Base-by-base conservation (phyloP, 2,113 vertebrate species). In the Argyrosomus japonicus region DNA sequence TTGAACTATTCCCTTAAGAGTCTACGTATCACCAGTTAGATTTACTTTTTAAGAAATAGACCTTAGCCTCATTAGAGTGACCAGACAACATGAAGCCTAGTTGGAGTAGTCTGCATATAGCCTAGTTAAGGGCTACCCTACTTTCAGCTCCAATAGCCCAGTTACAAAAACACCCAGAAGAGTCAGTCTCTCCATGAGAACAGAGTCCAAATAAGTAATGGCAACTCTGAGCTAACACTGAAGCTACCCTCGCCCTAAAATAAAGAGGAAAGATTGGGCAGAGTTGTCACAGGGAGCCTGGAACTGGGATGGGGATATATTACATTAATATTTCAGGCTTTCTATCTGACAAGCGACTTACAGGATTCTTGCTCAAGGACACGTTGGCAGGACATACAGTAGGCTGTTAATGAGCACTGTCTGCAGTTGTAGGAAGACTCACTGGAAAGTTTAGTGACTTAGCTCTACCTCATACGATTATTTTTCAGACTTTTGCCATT, bases 141-240 rank as follows among this genome's bases (percentile, higher is more conserved):
- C 87, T 93, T 94, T 84, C 54, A 84, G 90, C 91, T 89, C 77
- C 86, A 83, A 64, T 88, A 93, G 90, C 91, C 92, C 89, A 94
- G 85, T 94, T 94, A 85, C 64, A 86, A 56, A 88, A 88, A 82
- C 79, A 91, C 88, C 89, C 87, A 83, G 57, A 89, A 89, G 87
- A 92, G 87, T 89, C 88, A 80, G 29, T 84, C 75, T 76, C 86
- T 90, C 86, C 84, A 76, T 63, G 60, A 89, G 74, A 77, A 69
- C 86, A 72, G n/a, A 71, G 56, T 81, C 87, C 90, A 89, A 91
- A 85, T 85, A 88, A 90, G 84, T 89, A 71, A 90, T 77, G 85
- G 86, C 90, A 90, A 90, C 83, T 88, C 83, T 91, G 88, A 92
- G 84, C 79, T 78, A 88, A 92, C 48, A 54, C 56, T 63, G 67